Evolutionary conservation across 2,888 invertebrate species (phyloP), one percentile per base, ranked within the genome.

Genomic region (Andricus curvator): DNA sequence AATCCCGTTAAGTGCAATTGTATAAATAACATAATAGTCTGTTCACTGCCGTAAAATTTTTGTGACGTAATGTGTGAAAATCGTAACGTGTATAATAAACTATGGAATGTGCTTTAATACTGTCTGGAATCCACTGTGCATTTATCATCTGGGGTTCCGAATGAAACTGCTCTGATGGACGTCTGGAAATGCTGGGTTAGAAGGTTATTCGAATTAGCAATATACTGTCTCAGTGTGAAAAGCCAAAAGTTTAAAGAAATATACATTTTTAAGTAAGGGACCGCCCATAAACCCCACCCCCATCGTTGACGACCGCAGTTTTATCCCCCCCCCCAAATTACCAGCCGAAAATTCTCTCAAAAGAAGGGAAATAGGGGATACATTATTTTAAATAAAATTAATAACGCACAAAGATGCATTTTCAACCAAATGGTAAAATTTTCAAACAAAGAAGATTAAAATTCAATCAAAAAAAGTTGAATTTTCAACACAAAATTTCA

Each of bases 51-150:
- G 15, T 74, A 74, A 56, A 74, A 48, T 56, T 33, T n/a, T 33
- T 25, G 6, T 74, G 33, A 74, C 56, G 74, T 56, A 74, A 74
- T 74, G 56, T 56, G 74, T 56, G 74, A 56, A 74, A 74, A 74
- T 74, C 13, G 74, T 33, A 74, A 48, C 56, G 56, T 37, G 74
- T 51, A 29, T 74, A 29, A 48, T 74, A 29, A 74, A 74, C 74
- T 56, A 56, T 74, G 56, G 74, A 74, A 74, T 74, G 56, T 33
- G 74, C 56, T 74, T 74, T 74, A 74, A 51, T 74, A 74, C 56
- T 51, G 33, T 74, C 56, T 56, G 74, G 74, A 74, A 74, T 74
- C n/a, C 56, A 56, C n/a, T 74, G 33, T 74, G 29, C 56, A 56
- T 56, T 56, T 74, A 74, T 74, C 56, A n/a, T 33, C 20, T 0